phyloP scores from a whole-genome alignment of 2,113 vertebrate species.

The Galeopterus variegatus region DNA sequence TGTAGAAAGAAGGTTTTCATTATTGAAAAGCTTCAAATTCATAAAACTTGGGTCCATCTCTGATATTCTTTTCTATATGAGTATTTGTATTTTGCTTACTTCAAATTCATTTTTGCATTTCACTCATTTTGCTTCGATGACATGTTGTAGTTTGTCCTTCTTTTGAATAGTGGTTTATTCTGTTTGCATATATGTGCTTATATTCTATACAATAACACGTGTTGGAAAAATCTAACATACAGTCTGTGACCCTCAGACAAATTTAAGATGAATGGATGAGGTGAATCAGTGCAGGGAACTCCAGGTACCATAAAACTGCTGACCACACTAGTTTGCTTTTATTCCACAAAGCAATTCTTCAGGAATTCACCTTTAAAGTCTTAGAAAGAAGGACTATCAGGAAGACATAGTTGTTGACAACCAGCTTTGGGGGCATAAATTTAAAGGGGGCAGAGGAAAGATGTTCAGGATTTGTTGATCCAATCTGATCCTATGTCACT shows the following conservation, averaged over 20 bases:
- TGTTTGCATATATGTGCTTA: background rate
- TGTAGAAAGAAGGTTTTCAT: background rate
- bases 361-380: background rate
- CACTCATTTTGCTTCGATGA: background rate
- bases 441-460: background rate
- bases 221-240: background rate
- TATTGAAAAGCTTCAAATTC: background rate
- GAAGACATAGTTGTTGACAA: background rate
- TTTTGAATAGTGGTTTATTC: background rate
- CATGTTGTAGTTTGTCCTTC: background rate
- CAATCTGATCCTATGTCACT: background rate
- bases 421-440: rapidly evolving
- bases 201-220: background rate
- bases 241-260: background rate
- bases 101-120: background rate
- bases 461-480: background rate
- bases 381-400: background rate
- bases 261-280: background rate
- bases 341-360: background rate
- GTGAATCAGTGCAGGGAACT: no score
- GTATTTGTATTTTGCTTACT: background rate
- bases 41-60: background rate
- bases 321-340: background rate
- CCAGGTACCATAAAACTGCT: background rate
- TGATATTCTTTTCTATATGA: background rate